Base-by-base conservation (phyloP, 2,888 invertebrate species). In the Tyria jacobaeae region DNA sequence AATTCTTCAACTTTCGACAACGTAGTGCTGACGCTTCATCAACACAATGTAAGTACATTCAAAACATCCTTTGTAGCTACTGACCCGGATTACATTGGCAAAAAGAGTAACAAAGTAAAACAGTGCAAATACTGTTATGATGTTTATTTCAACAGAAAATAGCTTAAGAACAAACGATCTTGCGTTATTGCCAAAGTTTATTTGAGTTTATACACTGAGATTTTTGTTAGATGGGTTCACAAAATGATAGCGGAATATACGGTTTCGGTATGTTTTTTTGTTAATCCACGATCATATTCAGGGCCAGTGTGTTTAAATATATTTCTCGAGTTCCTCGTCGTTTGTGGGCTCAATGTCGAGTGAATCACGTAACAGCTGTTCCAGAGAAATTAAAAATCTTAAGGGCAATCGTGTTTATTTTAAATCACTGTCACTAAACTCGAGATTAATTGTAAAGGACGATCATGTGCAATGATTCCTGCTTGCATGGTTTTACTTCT, bases 1-100 rank as follows among this genome's bases (percentile, higher is more conserved):
- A 95, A 95, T 66, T 94, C 95, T 6, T 87, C 91, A 15, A 86
- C 91, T 64, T 92, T 94, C 83, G 94, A 94, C 89, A 94, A 93
- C 86, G 94, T 94, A 61, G 90, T 94, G 62, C 82, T 94, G 68
- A 92, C 92, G 41, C 90, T 94, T 55, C 94, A 94, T 70, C 92
- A 94, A 74, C 92, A 94, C 76, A 94, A 94, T 75, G 94, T 94
- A 68, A 94, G 94, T 94, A 89, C 71, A 67, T 76, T 73, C 10
- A 70, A 71, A 78, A 73, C 76, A 76, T 80, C 61, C 66, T 79
- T 73, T 80, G 70, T 76, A 75, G 67, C 73, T 75, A 73, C 61
- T 82, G 80, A 83, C 80, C 82, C 79, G 79, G 77, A 80, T 86
- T 73, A 79, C 79, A 80, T 83, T 80, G 80, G 80, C 79, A 71